phyloP scores from a whole-genome alignment of 1,140 invertebrate species.

The Brachionus rubens region DNA sequence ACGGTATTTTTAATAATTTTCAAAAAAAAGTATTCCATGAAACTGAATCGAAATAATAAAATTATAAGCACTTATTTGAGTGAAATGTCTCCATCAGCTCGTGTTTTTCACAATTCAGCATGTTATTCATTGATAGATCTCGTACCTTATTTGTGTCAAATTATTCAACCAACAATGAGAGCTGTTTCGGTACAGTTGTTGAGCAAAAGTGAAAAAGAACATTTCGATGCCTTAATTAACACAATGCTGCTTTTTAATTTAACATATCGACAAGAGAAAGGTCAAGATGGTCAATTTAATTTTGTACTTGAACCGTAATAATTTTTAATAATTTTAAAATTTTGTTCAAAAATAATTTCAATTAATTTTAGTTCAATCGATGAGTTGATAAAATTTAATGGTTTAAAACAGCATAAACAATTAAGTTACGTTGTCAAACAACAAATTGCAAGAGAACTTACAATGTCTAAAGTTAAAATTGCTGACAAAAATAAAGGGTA shows the following conservation, averaged over 20 bases:
- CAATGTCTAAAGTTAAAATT: constrained; percentile 37
- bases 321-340: neutral
- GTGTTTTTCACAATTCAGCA: constrained; percentile 64
- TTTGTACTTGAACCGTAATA: constrained; percentile 79
- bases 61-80: constrained; percentile 64
- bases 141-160: constrained; percentile 70
- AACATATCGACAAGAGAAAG: constrained; percentile 76
- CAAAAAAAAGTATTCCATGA: constrained; percentile 50
- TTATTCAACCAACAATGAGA: constrained; percentile 73
- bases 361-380: constrained; percentile 58
- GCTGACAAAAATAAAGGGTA: constrained; percentile 34
- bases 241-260: constrained; percentile 85
- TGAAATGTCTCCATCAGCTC: constrained; percentile 66
- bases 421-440: constrained; percentile 72
- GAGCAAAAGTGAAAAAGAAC: constrained; percentile 70
- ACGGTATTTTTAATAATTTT: no score
- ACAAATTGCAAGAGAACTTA: constrained; percentile 69
- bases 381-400: constrained; percentile 62
- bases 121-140: constrained; percentile 68
- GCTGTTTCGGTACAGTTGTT: constrained; percentile 73
- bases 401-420: constrained; percentile 56
- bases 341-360: constrained; percentile 50
- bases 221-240: constrained; percentile 70
- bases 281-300: constrained; percentile 72
- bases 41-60: constrained; percentile 52